phyloP scores from a whole-genome alignment of 2,888 invertebrate genomes.

The Thyatira batis region DNA sequence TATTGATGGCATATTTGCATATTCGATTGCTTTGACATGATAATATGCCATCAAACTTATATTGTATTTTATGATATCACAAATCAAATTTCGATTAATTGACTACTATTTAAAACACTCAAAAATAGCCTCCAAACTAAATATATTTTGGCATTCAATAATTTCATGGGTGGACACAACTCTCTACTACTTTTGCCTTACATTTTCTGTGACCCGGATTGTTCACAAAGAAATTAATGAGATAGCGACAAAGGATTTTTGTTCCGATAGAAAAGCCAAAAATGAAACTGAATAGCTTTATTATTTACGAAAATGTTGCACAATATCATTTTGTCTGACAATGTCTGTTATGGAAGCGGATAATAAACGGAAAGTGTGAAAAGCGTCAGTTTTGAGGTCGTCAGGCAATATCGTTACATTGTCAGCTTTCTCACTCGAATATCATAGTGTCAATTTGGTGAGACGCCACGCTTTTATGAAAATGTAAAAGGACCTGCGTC shows the following conservation, averaged over 20 bases:
- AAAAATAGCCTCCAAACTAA: not conserved
- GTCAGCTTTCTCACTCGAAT: slow-evolving; percentile 27
- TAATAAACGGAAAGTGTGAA: slow-evolving; percentile 32
- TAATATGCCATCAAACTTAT: too few species aligned
- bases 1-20: too few species aligned
- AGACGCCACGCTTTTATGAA: slow-evolving; percentile 4
- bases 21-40: too few species aligned
- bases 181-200: not conserved
- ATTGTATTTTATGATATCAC: not conserved
- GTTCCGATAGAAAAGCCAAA: not conserved
- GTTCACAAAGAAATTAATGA: not conserved
- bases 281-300: not conserved
- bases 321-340: slow-evolving; percentile 20
- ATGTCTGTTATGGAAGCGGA: slow-evolving; percentile 19
- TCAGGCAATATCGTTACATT: slow-evolving; percentile 25
- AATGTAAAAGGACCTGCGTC: not conserved
- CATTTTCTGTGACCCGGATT: not conserved
- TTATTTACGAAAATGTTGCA: slow-evolving; percentile 5
- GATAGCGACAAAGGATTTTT: not conserved
- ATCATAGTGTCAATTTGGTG: slow-evolving; percentile 35
- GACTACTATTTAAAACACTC: too few species aligned
- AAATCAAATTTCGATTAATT: too few species aligned
- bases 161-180: not conserved
- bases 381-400: slow-evolving; percentile 30
- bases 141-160: not conserved